These are phyloP conservation scores for Brachystomella parvula DNA, from an alignment of 1,140 invertebrate species.

Conservation along the genomic window DNA sequence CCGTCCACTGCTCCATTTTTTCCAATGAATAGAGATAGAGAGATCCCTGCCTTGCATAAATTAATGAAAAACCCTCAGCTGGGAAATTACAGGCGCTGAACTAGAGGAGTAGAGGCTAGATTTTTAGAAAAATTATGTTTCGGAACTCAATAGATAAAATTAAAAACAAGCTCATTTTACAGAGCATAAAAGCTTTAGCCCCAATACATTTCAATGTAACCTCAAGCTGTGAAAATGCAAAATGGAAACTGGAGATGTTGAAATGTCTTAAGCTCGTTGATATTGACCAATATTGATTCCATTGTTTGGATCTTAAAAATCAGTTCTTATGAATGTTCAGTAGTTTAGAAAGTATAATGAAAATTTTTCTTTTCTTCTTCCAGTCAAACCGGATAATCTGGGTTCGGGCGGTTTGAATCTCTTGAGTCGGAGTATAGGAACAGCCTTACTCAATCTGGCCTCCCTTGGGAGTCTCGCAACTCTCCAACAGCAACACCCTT, in stretches of 20 bases:
- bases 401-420: constrained; percentile 20
- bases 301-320: neutral
- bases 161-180: too few relatives aligned
- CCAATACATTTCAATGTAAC: too few relatives aligned
- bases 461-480: constrained; percentile 32
- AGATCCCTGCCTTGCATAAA: too few relatives aligned
- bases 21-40: too few relatives aligned
- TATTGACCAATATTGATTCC: too few relatives aligned
- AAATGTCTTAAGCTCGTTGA: too few relatives aligned
- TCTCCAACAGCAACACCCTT: constrained; percentile 30
- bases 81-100: too few relatives aligned
- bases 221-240: too few relatives aligned
- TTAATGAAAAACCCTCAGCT: too few relatives aligned
- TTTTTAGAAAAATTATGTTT: neutral
- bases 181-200: too few relatives aligned
- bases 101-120: neutral
- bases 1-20: too few relatives aligned
- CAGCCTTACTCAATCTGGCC: constrained; percentile 34
- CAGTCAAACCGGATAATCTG: constrained; percentile 37
- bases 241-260: too few relatives aligned
- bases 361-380: constrained; percentile 7
- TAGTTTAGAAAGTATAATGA: neutral
- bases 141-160: neutral
- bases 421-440: constrained; percentile 22
- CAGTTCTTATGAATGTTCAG: neutral